Percentiles rank a stretch among this genome's conserved stretches.
Evolutionary conservation across 2,113 vertebrate species (phyloP).

Genomic region (Dipodomys stephensi): DNA sequence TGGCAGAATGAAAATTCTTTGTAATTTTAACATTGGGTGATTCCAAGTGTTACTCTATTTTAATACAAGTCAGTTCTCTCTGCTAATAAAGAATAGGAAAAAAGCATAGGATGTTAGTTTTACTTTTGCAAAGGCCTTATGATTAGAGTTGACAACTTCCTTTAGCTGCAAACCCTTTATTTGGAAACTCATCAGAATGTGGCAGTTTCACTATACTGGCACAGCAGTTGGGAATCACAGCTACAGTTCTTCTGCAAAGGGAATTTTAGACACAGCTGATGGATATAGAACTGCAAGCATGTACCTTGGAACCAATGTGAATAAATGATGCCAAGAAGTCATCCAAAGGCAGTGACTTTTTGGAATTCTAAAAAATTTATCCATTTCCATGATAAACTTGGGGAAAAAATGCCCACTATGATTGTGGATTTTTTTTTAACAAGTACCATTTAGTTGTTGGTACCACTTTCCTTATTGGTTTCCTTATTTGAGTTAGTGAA

Average conservation of each 20-base stretch:
- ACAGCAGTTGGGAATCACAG: neutral
- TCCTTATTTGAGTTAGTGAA: neutral
- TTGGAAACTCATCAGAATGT: neutral
- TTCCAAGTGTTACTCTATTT: neutral
- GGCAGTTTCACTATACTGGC: neutral
- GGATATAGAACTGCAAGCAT: neutral
- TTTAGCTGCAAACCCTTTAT: neutral
- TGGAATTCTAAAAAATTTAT: neutral
- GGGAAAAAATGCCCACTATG: neutral
- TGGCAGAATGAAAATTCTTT: neutral
- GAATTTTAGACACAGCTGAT: neutral
- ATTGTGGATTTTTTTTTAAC: neutral
- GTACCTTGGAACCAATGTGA: neutral
- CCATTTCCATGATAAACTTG: neutral
- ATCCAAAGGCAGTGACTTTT: neutral
- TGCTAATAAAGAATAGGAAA: neutral
- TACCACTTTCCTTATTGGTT: neutral
- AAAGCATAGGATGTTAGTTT: neutral
- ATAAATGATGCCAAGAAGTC: neutral
- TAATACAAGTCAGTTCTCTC: neutral
- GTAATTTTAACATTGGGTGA: neutral
- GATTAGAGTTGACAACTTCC: neutral
- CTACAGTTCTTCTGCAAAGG: neutral
- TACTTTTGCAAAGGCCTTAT: neutral
- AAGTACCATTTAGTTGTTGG: neutral